These are phyloP conservation scores for Prolemur simus DNA, from an alignment of 2,113 vertebrate species.

Conservation along the genomic window DNA sequence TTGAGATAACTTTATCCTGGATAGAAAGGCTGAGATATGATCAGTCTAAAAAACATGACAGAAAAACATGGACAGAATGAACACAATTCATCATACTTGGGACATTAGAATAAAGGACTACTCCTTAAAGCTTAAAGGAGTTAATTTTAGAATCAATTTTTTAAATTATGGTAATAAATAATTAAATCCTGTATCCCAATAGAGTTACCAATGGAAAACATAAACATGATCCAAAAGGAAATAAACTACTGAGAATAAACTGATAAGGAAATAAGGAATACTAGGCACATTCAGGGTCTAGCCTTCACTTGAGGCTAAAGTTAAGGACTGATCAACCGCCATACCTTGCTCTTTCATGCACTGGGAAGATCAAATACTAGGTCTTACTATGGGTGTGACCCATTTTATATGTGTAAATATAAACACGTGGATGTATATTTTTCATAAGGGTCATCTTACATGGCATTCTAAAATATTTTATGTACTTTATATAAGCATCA, in stretches of 20 bases:
- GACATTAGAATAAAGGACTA: background rate
- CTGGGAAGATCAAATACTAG: background rate
- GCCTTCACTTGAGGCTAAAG: background rate
- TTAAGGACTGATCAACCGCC: background rate
- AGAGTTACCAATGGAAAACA: conserved; percentile 3
- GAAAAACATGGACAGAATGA: conserved; percentile 12
- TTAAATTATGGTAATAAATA: background rate
- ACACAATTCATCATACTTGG: background rate
- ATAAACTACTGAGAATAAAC: background rate
- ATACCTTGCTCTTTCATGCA: background rate
- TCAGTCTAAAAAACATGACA: background rate
- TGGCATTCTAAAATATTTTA: background rate
- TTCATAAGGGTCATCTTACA: conserved; percentile 22
- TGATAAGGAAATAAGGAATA: background rate
- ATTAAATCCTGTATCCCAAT: background rate
- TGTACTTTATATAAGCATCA: background rate
- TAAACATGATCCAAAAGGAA: background rate
- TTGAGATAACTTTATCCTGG: background rate
- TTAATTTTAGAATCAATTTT: conserved; percentile 23
- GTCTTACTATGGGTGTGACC: background rate
- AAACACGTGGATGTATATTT: background rate
- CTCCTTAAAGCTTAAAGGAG: conserved; percentile 12
- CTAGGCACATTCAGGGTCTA: background rate
- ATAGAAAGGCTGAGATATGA: background rate
- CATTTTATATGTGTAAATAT: background rate